Evolutionary conservation across 1,140 invertebrate species (phyloP).

Genomic region (Eumaeus atala): DNA sequence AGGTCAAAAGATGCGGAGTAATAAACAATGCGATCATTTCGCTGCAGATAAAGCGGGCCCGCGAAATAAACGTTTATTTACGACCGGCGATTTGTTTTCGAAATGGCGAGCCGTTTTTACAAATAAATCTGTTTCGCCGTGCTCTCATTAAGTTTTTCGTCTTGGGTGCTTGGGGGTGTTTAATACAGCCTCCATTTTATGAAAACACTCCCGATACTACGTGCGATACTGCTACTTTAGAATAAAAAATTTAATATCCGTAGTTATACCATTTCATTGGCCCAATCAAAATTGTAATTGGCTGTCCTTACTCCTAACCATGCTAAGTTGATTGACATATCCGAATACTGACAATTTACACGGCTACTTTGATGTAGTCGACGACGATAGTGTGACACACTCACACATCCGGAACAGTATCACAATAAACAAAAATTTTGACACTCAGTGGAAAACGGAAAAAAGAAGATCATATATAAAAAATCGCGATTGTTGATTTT

Average conservation of each 20-base stretch:
- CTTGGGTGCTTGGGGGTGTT: slow-evolving; percentile 3
- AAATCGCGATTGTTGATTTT: too few relatives aligned
- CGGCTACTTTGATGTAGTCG: too few relatives aligned
- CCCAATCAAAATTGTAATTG: too few relatives aligned
- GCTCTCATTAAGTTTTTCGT: slow-evolving; percentile 16
- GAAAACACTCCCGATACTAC: background rate
- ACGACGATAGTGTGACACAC: too few relatives aligned
- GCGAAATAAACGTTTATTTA: slow-evolving; percentile 24
- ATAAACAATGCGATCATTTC: slow-evolving; percentile 18
- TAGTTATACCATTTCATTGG: too few relatives aligned
- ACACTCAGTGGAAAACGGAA: too few relatives aligned
- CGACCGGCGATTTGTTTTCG: slow-evolving; percentile 19
- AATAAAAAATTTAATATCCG: background rate
- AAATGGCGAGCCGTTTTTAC: slow-evolving; percentile 20
- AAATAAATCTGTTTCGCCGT: slow-evolving; percentile 20
- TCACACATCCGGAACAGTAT: too few relatives aligned
- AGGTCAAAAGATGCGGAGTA: slow-evolving; percentile 7
- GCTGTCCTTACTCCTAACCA: too few relatives aligned
- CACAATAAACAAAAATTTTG: too few relatives aligned
- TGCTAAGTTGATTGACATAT: too few relatives aligned
- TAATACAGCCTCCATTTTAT: background rate
- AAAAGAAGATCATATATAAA: too few relatives aligned
- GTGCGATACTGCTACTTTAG: background rate
- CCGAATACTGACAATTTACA: too few relatives aligned
- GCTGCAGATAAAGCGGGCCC: slow-evolving; percentile 19